Evolutionary conservation across 2,797 vertebrate genomes (phyloP).

Genomic region (Morus bassanus): DNA sequence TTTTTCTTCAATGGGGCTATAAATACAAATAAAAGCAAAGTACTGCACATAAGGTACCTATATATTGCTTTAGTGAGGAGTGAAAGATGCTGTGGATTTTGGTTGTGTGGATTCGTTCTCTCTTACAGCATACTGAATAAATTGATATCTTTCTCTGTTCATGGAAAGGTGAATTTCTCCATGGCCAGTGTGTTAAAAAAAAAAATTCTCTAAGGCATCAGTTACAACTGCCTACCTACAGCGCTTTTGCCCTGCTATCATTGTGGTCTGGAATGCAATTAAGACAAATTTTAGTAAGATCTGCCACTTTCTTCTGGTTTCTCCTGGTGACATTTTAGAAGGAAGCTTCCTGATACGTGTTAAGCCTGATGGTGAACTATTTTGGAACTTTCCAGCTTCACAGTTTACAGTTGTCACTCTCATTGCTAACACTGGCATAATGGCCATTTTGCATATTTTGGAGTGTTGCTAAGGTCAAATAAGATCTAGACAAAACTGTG

Average conservation of each 20-base stretch:
- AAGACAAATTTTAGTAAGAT: not conserved
- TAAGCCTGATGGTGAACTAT: not conserved
- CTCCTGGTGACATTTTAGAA: not conserved
- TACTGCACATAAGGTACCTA: constrained; percentile 33
- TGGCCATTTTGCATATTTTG: not conserved
- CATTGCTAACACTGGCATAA: not conserved
- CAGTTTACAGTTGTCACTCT: not conserved
- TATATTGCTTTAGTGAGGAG: constrained; percentile 37
- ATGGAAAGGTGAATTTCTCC: constrained; percentile 37
- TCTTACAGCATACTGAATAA: constrained; percentile 21
- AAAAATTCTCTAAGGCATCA: not conserved
- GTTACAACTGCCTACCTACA: not conserved
- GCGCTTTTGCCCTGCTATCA: not conserved
- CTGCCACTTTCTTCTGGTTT: not conserved
- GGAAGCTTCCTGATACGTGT: not conserved
- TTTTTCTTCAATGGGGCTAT: constrained; percentile 40
- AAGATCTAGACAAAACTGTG: not conserved
- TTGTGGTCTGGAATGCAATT: not conserved
- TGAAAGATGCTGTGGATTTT: constrained; percentile 34
- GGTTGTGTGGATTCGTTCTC: constrained; percentile 2
- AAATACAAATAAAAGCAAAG: constrained; percentile 62
- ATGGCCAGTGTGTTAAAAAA: not conserved
- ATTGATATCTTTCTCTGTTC: constrained; percentile 45
- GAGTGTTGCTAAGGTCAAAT: not conserved
- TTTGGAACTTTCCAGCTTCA: not conserved